phyloP scores from a whole-genome alignment of 2,888 invertebrate species.

The Pammene fasciana region DNA sequence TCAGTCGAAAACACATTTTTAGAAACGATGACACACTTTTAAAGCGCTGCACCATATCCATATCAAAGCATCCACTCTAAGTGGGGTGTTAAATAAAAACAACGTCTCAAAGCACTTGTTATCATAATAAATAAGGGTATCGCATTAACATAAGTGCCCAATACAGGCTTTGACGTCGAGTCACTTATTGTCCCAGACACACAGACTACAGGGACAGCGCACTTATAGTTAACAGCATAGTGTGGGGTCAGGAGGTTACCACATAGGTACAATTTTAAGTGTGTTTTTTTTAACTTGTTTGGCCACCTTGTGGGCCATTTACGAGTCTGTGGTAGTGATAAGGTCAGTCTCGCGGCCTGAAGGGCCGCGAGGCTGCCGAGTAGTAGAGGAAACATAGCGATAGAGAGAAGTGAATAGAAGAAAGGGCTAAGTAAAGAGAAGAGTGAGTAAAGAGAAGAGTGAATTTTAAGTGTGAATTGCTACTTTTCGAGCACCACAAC shows the following conservation, averaged over 20 bases:
- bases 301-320: too few relatives aligned
- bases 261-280: too few relatives aligned
- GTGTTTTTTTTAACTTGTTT: too few relatives aligned
- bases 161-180: background rate
- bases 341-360: too few relatives aligned
- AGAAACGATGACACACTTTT: slow-evolving; percentile 6
- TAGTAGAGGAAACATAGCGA: too few relatives aligned
- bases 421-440: too few relatives aligned
- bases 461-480: too few relatives aligned
- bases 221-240: background rate
- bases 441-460: too few relatives aligned
- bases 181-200: background rate
- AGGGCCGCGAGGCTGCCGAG: too few relatives aligned
- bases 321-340: too few relatives aligned
- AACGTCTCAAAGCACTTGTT: slow-evolving; percentile 15
- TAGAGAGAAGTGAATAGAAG: too few relatives aligned
- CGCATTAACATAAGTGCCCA: slow-evolving; percentile 13
- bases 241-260: background rate
- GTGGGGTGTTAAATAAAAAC: slow-evolving; percentile 15
- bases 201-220: background rate
- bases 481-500: too few relatives aligned
- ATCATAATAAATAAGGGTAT: slow-evolving; percentile 16
- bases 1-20: background rate
- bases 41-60: slow-evolving; percentile 5
- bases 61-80: slow-evolving; percentile 17